A percentile compares a stretch with the other conserved stretches of the same genome.
Evolutionary conservation across 2,113 vertebrate species (phyloP).

Genomic region (Pao palembangensis): DNA sequence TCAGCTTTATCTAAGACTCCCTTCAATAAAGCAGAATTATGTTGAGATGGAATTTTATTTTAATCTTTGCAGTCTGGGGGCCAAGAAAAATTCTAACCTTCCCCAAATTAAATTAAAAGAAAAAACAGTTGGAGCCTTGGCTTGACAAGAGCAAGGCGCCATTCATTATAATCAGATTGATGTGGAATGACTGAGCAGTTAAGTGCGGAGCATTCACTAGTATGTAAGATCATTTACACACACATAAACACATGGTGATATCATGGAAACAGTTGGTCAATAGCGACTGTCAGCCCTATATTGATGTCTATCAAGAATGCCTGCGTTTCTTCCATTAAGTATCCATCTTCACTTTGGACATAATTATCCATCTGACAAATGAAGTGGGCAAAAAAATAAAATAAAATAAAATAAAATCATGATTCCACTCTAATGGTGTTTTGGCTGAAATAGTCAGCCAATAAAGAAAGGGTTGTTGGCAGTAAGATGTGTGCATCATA

Average conservation of each 20-base stretch:
- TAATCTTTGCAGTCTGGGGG: slow-evolving; percentile 31
- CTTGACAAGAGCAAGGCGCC: slow-evolving; percentile 66
- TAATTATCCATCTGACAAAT: slow-evolving; percentile 60
- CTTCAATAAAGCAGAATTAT: slow-evolving; percentile 32
- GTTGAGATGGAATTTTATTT: slow-evolving; percentile 46
- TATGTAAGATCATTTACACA: slow-evolving; percentile 42
- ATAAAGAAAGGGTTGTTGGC: slow-evolving; percentile 55
- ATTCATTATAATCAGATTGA: slow-evolving; percentile 68
- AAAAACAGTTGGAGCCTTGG: slow-evolving; percentile 47
- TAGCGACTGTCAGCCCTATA: slow-evolving; percentile 36
- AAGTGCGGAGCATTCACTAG: slow-evolving; percentile 61
- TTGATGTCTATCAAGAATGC: slow-evolving; percentile 50
- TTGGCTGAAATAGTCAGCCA: slow-evolving; percentile 42
- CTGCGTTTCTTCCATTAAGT: slow-evolving; percentile 47
- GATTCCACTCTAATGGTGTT: slow-evolving; percentile 40
- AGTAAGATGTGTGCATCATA: slow-evolving; percentile 31
- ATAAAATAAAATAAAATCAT: slow-evolving; percentile 13
- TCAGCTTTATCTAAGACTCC: slow-evolving; percentile 44
- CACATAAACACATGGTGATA: slow-evolving; percentile 58
- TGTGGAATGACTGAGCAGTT: slow-evolving; percentile 60
- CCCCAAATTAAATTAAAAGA: slow-evolving; percentile 65
- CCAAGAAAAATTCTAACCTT: slow-evolving; percentile 55
- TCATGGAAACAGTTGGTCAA: slow-evolving; percentile 66
- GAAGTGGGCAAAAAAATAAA: slow-evolving; percentile 40
- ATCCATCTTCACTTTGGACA: slow-evolving; percentile 52